Evolutionary conservation across 1,140 invertebrate species (phyloP), one percentile per base, ranked within the genome.

Genomic region (Stratiolaelaps scimitus): DNA sequence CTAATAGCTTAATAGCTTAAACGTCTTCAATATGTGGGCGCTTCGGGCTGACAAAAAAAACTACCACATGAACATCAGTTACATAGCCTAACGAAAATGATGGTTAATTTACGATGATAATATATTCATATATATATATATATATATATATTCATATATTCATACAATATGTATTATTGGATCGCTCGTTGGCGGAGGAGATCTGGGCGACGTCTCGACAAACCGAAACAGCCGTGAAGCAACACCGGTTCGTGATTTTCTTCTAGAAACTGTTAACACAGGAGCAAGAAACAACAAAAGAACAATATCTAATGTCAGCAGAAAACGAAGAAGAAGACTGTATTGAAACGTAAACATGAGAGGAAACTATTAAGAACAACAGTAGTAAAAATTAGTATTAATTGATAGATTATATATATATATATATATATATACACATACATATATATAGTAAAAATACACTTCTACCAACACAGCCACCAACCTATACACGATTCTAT

Each of bases 211-310:
- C 15, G 47, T 15, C 26, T 48, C 47, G 19, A 20, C 19, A 48
- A 20, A 15, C 47, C 19, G 15, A 20, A 20, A 7, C 53, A 15
- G 23, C 10, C 26, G 26, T 26, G 26, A 60, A 34, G 53, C 26
- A 29, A 17, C 23, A 60, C 53, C 20, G 53, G 53, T 60, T 60
- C 53, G 53, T 60, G 53, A 60, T 60, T 60, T 60, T 60, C 53
- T 2, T 26, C 53, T 34, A 34, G 26, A 60, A 60, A 17, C 17
- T 26, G 53, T 60, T 0, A 34, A 60, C 15, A 17, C 26, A 19
- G 53, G 10, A 60, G 34, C 23, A 34, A 17, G 15, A 26, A 60
- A 34, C 53, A 60, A 60, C 23, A 60, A 26, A 60, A 34, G 17
- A 60, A 60, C 23, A 60, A 26, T 29, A 26, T 15, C 26, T 60